phyloP scores from a whole-genome alignment of 2,797 vertebrate species.

The Chaenodraco wilsoni region DNA sequence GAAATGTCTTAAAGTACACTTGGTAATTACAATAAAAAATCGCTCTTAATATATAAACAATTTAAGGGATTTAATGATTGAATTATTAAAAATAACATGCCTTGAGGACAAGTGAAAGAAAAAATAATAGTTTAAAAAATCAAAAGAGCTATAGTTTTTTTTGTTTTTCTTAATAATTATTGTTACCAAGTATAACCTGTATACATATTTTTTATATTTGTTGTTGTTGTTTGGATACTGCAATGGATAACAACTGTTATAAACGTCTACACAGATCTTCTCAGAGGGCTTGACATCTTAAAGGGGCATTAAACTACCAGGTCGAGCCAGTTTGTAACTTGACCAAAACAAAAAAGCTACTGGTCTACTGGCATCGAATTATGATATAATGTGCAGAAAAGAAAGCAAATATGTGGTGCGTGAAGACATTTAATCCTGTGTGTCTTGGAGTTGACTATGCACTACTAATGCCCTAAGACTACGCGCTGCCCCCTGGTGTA shows the following conservation, averaged over 20 bases:
- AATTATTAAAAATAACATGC: conserved; percentile 41
- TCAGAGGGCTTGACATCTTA: conserved; percentile 56
- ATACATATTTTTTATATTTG: conserved; percentile 35
- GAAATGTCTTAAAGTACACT: conserved; percentile 40
- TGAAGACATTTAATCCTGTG: conserved; percentile 40
- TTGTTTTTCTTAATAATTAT: conserved; percentile 51
- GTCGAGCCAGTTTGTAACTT: conserved; percentile 27
- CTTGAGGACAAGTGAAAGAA: conserved; percentile 33
- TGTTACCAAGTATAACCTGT: conserved; percentile 38
- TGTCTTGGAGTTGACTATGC: conserved; percentile 45
- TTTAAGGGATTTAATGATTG: conserved; percentile 19
- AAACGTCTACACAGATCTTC: conserved; percentile 45
- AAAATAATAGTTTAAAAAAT: conserved; percentile 38
- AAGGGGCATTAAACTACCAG: conserved; percentile 40
- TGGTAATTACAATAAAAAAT: conserved; percentile 30
- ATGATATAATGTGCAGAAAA: conserved; percentile 41
- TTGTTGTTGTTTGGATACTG: conserved; percentile 59
- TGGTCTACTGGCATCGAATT: conserved; percentile 31
- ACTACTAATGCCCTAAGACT: conserved; percentile 80
- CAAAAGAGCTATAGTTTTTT: conserved; percentile 50
- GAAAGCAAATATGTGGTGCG: conserved; percentile 36
- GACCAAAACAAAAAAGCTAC: conserved; percentile 37
- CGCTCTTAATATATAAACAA: conserved; percentile 23
- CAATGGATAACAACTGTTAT: conserved; percentile 37
- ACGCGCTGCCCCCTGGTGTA: conserved; percentile 64